Evolutionary conservation across 1,140 invertebrate genomes (phyloP).

Genomic region (Drosophila sturtevanti): DNA sequence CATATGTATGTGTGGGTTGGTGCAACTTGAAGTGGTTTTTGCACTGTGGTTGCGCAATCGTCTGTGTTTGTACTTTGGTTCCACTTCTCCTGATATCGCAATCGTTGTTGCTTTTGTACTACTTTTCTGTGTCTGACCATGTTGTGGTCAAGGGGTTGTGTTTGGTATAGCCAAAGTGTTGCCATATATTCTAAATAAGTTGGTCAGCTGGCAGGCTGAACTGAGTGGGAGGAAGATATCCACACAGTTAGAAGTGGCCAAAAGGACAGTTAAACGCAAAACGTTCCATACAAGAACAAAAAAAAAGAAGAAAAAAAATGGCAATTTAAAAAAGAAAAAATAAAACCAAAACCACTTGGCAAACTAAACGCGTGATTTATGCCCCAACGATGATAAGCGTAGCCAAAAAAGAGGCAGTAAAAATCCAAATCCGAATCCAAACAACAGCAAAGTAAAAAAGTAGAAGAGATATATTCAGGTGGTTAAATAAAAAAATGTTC

Average conservation of each 20-base stretch:
- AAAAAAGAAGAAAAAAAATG: no score
- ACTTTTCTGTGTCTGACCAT: conserved; percentile 39
- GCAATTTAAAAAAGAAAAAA: not conserved
- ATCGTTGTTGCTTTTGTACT: conserved; percentile 28
- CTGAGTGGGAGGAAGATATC: not conserved
- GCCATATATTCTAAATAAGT: conserved; percentile 81
- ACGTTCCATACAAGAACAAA: conserved; percentile 17
- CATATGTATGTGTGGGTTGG: conserved; percentile 26
- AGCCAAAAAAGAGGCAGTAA: conserved; percentile 7
- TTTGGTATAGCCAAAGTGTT: conserved; percentile 75
- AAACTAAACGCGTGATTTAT: conserved; percentile 70
- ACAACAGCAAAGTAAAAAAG: conserved; percentile 17
- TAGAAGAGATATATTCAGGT: conserved; percentile 7
- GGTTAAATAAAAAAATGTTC: conserved; percentile 2
- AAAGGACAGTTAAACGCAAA: conserved; percentile 60
- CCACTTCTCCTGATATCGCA: conserved; percentile 16
- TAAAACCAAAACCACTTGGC: conserved; percentile 53
- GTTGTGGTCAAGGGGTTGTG: conserved; percentile 75
- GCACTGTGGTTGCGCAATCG: conserved; percentile 75
- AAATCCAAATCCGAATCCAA: conserved; percentile 1
- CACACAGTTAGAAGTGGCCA: conserved; percentile 40
- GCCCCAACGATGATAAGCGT: conserved; percentile 58
- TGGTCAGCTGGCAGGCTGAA: conserved; percentile 41
- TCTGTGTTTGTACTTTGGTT: conserved; percentile 54
- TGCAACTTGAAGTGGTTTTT: conserved; percentile 76